Evolutionary conservation across 2,888 invertebrate species (phyloP), one percentile per base, ranked within the genome.

Genomic region (Nomada goodeniana): DNA sequence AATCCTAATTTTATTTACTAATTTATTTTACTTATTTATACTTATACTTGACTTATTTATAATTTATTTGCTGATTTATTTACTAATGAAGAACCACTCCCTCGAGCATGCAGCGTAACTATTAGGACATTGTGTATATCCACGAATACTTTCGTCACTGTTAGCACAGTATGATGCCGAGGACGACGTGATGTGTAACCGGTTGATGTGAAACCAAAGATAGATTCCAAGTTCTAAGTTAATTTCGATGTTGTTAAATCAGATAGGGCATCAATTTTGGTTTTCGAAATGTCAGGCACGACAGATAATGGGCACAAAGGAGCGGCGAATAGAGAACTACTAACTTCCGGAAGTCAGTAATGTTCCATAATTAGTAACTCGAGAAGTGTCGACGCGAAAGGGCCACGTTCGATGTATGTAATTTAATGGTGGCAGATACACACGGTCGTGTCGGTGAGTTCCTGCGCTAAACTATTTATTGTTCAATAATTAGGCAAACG

Each of bases 321-420:
- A 47, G 78, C 60, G 73, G 77, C 63, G 83, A 85, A 82, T 87
- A 50, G 83, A 81, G 75, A 79, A 87, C 81, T 86, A 64, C 79
- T 78, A 83, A 88, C 87, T 88, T 88, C 63, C 77, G 75, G 65
- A 77, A 87, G 86, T 83, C 80, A 73, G 86, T 86, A 89, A 87
- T 86, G 83, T 86, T 75, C 81, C 71, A 79, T 84, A 88, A 88
- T 88, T 88, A 86, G 84, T 82, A 86, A 86, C 82, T 88, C 76
- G 67, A 74, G 75, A 81, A 83, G 83, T 81, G 86, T 84, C 83
- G 79, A 84, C 75, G 78, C 26, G 65, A 77, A 60, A 65, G 65
- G 57, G 53, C 69, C 11, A 53, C 20, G 64, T 69, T 67, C 77
- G 61, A 68, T 57, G 36, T 36, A 36, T 36, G 36, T 60, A 83